phyloP scores from a whole-genome alignment of 2,888 invertebrate genomes.

The Nomada flava region DNA sequence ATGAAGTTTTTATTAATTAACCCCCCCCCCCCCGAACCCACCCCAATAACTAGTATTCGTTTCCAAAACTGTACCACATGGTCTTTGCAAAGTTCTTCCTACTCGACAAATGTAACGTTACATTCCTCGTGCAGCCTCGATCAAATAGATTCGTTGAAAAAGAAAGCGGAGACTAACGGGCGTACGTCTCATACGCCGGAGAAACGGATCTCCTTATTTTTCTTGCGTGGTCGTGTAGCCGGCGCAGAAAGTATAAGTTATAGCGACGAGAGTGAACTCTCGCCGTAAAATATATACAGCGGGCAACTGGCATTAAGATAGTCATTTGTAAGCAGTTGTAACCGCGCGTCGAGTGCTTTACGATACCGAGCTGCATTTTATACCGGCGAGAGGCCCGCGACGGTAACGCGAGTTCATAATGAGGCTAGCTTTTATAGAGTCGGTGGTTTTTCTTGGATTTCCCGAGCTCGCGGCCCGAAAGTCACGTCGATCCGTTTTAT shows the following conservation, averaged over 20 bases:
- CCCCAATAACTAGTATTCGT: too few relatives aligned
- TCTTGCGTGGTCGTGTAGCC: constrained; percentile 57
- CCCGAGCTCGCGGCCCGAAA: constrained; percentile 49
- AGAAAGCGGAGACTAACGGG: constrained; percentile 72
- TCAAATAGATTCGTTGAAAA: constrained; percentile 56
- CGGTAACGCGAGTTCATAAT: constrained; percentile 61
- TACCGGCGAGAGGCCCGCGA: constrained; percentile 62
- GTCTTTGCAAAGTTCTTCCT: too few relatives aligned
- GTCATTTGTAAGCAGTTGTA: constrained; percentile 78
- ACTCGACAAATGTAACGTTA: neutral
- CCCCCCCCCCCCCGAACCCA: too few relatives aligned
- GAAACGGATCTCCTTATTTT: constrained; percentile 70
- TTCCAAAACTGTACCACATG: too few relatives aligned
- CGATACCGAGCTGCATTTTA: constrained; percentile 73
- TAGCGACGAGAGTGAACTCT: constrained; percentile 71
- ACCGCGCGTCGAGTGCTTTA: constrained; percentile 74
- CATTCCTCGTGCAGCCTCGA: constrained; percentile 16
- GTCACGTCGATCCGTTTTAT: constrained; percentile 44
- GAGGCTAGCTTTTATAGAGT: constrained; percentile 63
- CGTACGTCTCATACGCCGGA: constrained; percentile 66
- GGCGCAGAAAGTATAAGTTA: constrained; percentile 79
- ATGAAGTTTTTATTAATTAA: too few relatives aligned
- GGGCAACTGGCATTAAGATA: constrained; percentile 76
- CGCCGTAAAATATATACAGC: constrained; percentile 75
- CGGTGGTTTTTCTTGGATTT: constrained; percentile 56